phyloP scores from a whole-genome alignment of 1,140 invertebrate species.

The Thrips palmi region DNA sequence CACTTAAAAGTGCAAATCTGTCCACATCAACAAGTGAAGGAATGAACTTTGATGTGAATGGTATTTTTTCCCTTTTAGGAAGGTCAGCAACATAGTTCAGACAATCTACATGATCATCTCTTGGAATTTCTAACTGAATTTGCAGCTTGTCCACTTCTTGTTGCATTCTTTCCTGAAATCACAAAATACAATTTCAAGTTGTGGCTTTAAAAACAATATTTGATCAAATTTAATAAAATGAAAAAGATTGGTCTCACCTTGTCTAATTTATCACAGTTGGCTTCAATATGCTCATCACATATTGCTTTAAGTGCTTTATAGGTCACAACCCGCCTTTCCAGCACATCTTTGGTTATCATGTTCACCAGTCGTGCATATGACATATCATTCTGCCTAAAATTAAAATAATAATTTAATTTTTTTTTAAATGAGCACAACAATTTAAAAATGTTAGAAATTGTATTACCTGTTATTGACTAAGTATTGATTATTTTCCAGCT shows the following conservation, averaged over 20 bases:
- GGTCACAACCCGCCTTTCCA: conserved; percentile 27
- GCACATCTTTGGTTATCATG: conserved; percentile 31
- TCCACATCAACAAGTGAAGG: conserved; percentile 6
- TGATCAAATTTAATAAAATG: neutral
- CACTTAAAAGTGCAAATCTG: conserved; percentile 6
- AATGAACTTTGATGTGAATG: conserved; percentile 2
- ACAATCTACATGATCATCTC: conserved; percentile 19
- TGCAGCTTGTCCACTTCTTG: conserved; percentile 26
- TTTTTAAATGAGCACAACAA: neutral
- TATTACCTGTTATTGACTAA: neutral
- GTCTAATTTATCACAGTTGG: conserved; percentile 20
- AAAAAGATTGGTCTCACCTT: conserved; percentile 16
- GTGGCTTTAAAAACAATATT: neutral
- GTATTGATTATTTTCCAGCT: neutral
- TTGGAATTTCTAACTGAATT: conserved; percentile 22
- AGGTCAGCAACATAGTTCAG: conserved; percentile 10
- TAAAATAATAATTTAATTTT: conserved; percentile 1
- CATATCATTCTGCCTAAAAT: conserved; percentile 21
- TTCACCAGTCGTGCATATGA: conserved; percentile 28
- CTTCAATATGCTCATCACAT: conserved; percentile 24
- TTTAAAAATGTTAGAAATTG: neutral
- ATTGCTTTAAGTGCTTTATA: conserved; percentile 26
- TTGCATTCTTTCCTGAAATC: conserved; percentile 24
- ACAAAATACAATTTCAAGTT: conserved; percentile 6
- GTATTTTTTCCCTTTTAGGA: conserved; percentile 1